A percentile compares a stretch with the other conserved stretches of the same genome.
Conservation (phyloP, 1,140 invertebrate species). For the Glossosoma conforme region DNA sequence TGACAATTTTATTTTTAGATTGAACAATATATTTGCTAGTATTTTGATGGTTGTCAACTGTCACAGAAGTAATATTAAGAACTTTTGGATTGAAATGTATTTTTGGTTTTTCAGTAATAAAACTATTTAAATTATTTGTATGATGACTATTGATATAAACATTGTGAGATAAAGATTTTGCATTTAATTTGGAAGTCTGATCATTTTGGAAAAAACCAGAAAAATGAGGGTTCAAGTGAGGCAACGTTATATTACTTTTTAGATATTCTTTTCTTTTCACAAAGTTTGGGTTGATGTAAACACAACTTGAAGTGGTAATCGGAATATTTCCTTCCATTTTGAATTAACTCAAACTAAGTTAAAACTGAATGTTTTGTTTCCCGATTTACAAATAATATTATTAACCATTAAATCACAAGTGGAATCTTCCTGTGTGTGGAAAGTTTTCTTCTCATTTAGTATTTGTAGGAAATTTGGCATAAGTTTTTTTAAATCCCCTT, state of each 20-base stretch:
- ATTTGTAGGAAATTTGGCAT: slow-evolving; percentile 41
- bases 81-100: slow-evolving; percentile 27
- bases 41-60: background rate
- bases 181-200: too few relatives aligned
- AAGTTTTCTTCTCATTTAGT: slow-evolving; percentile 39
- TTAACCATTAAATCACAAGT: slow-evolving; percentile 33
- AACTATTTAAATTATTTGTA: too few relatives aligned
- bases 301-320: too few relatives aligned
- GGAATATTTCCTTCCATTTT: too few relatives aligned
- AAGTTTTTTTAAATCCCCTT: slow-evolving; percentile 42
- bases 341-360: too few relatives aligned
- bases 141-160: too few relatives aligned
- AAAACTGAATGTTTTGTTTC: slow-evolving; percentile 24
- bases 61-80: background rate
- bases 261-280: too few relatives aligned
- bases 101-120: slow-evolving; percentile 8
- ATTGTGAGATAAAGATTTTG: too few relatives aligned
- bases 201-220: too few relatives aligned
- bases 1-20: slow-evolving; percentile 17
- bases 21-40: slow-evolving; percentile 8
- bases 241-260: too few relatives aligned
- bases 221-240: too few relatives aligned
- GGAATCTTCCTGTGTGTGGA: slow-evolving; percentile 29
- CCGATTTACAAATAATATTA: slow-evolving; percentile 28
- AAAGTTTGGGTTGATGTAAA: too few relatives aligned